A percentile compares a stretch with the other conserved stretches of the same genome.
Evolutionary conservation across 1,140 invertebrate species (phyloP).

Genomic region (Drosophila nebulosa): DNA sequence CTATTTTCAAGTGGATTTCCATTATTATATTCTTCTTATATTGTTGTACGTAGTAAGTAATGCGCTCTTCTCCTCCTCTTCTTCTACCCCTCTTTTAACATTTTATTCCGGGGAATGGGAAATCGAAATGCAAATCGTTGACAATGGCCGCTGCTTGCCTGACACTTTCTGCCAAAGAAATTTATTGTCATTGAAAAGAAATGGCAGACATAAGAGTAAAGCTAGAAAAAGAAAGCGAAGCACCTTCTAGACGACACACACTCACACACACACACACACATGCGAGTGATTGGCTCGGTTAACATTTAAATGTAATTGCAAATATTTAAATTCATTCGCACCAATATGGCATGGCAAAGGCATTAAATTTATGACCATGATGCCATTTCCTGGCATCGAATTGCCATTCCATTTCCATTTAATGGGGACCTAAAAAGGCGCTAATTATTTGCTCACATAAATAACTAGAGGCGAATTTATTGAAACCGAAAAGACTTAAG

Average conservation of each 20-base stretch:
- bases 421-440: slow-evolving; percentile 36
- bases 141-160: slow-evolving; percentile 27
- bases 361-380: slow-evolving; percentile 41
- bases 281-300: slow-evolving; percentile 21
- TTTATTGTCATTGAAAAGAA: slow-evolving; percentile 62
- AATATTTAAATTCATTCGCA: slow-evolving; percentile 69
- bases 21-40: slow-evolving; percentile 41
- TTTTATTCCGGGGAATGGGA: too few species aligned
- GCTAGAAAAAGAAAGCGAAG: slow-evolving; percentile 30
- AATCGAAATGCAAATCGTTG: slow-evolving; percentile 40
- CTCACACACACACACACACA: not conserved
- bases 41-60: slow-evolving; percentile 34
- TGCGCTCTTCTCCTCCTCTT: not conserved
- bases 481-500: not conserved
- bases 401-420: slow-evolving; percentile 26
- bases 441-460: slow-evolving; percentile 50
- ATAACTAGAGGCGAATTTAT: slow-evolving; percentile 24
- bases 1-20: slow-evolving; percentile 71
- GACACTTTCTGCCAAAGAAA: slow-evolving; percentile 58
- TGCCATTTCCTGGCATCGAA: slow-evolving; percentile 7
- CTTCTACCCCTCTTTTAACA: not conserved
- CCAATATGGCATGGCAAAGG: slow-evolving; percentile 37
- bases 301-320: slow-evolving; percentile 76
- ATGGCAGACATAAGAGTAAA: slow-evolving; percentile 21
- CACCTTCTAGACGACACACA: slow-evolving; percentile 35